Percentiles rank a stretch among this genome's conserved stretches.
Evolutionary conservation across 1,140 invertebrate species (phyloP).

Genomic region (Lepidurus arcticus): DNA sequence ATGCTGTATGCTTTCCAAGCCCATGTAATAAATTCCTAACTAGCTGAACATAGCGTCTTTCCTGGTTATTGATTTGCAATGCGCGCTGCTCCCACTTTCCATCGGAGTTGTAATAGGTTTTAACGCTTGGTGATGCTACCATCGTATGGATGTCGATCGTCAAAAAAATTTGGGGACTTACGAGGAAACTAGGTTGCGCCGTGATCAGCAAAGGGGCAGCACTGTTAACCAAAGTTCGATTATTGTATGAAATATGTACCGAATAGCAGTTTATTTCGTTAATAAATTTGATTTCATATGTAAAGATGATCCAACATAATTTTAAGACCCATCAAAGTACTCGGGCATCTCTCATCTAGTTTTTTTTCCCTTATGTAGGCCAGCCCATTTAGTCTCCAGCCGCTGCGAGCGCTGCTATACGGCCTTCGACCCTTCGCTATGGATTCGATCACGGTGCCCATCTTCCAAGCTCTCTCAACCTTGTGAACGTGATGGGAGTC

Average conservation of each 20-base stretch:
- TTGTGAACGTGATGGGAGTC: neutral
- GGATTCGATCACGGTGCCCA: no score
- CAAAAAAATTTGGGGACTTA: neutral
- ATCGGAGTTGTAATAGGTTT: neutral
- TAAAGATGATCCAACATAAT: no score
- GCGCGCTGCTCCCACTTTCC: neutral
- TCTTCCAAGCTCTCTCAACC: no score
- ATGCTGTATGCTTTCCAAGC: neutral
- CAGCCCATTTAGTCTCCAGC: neutral
- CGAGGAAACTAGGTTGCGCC: neutral
- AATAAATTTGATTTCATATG: no score
- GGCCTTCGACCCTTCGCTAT: no score
- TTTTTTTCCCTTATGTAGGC: no score
- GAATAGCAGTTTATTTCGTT: no score
- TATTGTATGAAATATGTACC: no score
- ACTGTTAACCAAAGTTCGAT: no score
- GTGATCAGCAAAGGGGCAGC: no score
- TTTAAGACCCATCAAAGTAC: no score
- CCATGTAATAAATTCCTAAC: neutral
- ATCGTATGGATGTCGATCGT: neutral
- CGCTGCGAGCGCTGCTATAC: neutral
- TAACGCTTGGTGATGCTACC: neutral
- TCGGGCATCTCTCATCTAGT: no score
- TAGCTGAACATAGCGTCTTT: neutral
- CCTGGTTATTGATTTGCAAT: neutral